Evolutionary conservation across 2,113 vertebrate species (phyloP).

Genomic region (Cebidichthys violaceus): DNA sequence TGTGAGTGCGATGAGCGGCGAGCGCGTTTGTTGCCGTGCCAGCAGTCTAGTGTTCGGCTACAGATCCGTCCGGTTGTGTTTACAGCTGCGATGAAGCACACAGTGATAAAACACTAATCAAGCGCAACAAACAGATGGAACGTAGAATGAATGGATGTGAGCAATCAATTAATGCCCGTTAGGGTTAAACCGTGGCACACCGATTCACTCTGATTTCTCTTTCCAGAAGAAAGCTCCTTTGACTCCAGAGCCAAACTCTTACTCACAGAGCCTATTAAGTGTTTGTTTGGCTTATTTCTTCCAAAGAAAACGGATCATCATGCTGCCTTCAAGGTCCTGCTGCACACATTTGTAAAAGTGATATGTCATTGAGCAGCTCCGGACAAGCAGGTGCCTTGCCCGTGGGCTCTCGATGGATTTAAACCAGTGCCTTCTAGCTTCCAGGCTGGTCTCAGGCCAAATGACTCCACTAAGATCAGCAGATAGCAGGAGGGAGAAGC

Average conservation of each 20-base stretch:
- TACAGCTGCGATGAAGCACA: neutral
- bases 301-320: conserved; percentile 32
- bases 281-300: conserved; percentile 43
- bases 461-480: conserved; percentile 22
- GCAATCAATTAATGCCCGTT: conserved; percentile 5
- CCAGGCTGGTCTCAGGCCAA: neutral
- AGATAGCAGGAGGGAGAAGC: conserved; percentile 39
- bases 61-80: conserved; percentile 6
- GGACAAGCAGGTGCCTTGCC: neutral
- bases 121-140: conserved; percentile 4
- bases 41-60: conserved; percentile 22
- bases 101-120: conserved; percentile 8
- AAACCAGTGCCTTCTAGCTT: neutral
- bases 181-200: conserved; percentile 13
- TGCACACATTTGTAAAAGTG: neutral
- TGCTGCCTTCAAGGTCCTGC: conserved; percentile 36
- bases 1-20: conserved; percentile 13
- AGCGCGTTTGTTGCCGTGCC: conserved; percentile 28
- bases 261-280: conserved; percentile 39
- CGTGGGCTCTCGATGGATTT: neutral
- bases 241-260: conserved; percentile 37
- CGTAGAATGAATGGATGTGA: neutral
- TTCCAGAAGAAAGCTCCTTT: conserved; percentile 9
- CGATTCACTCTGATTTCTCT: neutral
- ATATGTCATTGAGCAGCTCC: conserved; percentile 6